Conservation (phyloP, 2,888 invertebrate genomes). For the Latheticus oryzae region DNA sequence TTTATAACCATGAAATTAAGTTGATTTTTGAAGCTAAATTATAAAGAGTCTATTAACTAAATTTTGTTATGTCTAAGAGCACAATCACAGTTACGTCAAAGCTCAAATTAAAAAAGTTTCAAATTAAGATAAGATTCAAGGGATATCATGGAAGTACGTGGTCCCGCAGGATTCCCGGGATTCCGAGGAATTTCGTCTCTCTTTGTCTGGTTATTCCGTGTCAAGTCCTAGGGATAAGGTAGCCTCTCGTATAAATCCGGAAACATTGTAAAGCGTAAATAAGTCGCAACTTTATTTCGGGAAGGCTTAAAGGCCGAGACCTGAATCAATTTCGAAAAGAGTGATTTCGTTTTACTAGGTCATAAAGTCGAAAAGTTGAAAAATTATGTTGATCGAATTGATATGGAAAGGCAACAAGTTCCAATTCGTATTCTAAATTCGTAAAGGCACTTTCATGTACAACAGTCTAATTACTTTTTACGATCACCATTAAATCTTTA, state of each 20-base stretch:
- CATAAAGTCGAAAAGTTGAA: slow-evolving; percentile 12
- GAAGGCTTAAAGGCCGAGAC: slow-evolving; percentile 11
- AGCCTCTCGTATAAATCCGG: slow-evolving; percentile 10
- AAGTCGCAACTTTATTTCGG: slow-evolving; percentile 15
- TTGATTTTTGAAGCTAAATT: no score
- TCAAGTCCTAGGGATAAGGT: slow-evolving; percentile 20
- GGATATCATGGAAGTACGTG: slow-evolving; percentile 21
- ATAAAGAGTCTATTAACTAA: no score
- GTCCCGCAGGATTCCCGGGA: slow-evolving; percentile 15
- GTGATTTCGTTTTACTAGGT: slow-evolving; percentile 21
- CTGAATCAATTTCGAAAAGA: slow-evolving; percentile 14
- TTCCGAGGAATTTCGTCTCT: slow-evolving; percentile 19
- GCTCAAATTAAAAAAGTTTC: slow-evolving; percentile 1
- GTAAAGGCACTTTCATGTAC: slow-evolving; percentile 9
- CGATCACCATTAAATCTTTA: slow-evolving; percentile 31
- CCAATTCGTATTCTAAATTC: no score
- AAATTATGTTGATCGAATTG: neutral
- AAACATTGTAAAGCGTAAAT: slow-evolving; percentile 34
- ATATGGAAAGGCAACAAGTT: no score
- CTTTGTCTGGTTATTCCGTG: slow-evolving; percentile 24
- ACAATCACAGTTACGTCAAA: slow-evolving; percentile 2
- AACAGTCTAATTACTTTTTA: slow-evolving; percentile 33
- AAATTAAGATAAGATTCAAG: slow-evolving; percentile 25
- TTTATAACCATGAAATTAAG: no score
- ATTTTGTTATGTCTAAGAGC: no score